A percentile compares a stretch with the other conserved stretches of the same genome.
Conservation (phyloP, 2,113 vertebrate genomes). For the Fregetta grallaria region DNA sequence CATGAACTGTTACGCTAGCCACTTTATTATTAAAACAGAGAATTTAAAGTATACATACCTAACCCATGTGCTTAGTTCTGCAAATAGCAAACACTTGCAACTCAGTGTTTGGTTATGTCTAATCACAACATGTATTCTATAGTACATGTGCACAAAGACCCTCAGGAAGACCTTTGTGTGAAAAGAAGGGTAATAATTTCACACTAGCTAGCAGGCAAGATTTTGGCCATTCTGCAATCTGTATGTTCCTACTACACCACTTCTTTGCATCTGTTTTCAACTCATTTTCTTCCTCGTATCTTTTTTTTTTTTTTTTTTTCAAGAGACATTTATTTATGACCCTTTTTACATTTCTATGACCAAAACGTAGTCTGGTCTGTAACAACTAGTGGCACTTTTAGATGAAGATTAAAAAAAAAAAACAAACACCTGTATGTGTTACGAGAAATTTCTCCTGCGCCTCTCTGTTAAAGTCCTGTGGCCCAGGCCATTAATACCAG, state of each 20-base stretch:
- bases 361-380: not conserved
- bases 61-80: not conserved
- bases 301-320: no score
- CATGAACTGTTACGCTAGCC: no score
- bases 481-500: not conserved
- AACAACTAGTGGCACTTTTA: not conserved
- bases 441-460: not conserved
- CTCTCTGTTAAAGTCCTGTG: not conserved
- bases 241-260: not conserved
- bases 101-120: not conserved
- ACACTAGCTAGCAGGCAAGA: not conserved
- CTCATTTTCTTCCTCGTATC: not conserved
- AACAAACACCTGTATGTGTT: not conserved
- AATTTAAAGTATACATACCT: not conserved
- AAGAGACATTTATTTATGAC: not conserved
- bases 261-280: not conserved
- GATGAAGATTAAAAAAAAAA: not conserved
- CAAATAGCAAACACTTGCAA: not conserved
- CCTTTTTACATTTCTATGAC: not conserved
- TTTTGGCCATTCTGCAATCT: not conserved
- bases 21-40: not conserved
- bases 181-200: not conserved
- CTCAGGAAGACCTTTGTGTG: not conserved
- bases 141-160: not conserved
- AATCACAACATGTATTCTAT: not conserved